Evolutionary conservation across 2,113 vertebrate genomes (phyloP), one percentile per base, ranked within the genome.

Genomic region (Rhynchomys soricoides): DNA sequence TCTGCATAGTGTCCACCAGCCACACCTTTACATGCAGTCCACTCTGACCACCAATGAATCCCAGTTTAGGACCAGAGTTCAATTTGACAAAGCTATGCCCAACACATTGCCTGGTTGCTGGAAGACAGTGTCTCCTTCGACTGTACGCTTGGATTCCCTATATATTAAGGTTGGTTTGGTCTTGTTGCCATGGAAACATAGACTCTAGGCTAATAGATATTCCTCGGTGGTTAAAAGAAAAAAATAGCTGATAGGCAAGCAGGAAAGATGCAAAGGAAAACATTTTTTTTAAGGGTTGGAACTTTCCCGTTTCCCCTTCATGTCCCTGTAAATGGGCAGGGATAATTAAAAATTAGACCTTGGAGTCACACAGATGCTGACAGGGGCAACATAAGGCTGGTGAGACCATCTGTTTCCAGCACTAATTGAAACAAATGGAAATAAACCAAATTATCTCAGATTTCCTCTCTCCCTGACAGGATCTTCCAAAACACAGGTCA

Each of bases 161-260:
- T 96, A 90, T 89, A 89, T 52, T 85, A 78, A 95, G 91, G 79
- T 96, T 97, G 95, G 82, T 98, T 98, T 96, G 96, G 89, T 97
- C 95, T 96, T 45, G 91, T 98, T 98, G 91, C 97, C 94, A 98
- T 98, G 90, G 97, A 95, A 98, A 98, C 97, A 34, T 40, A 91
- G n/a, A 40, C 94, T 95, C 71, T 96, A 96, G 90, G 94, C 97
- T 98, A 96, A 97, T 96, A 98, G 96, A 68, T 93, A 93, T 97
- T 97, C 94, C 45, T 83, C 91, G 9, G 79, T 52, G 45, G 77
- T 74, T 71, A 52, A 93, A 86, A 96, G 92, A 83, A 82, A 86
- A 87, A 87, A 45, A 57, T 68, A 96, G 62, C 92, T 89, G 0
- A 0, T 95, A 97, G 97, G 78, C 90, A 94, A 95, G 73, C 57